A percentile compares a stretch with the other conserved stretches of the same genome.
Conservation (phyloP, 1,140 invertebrate genomes). For the Panonychus citri region DNA sequence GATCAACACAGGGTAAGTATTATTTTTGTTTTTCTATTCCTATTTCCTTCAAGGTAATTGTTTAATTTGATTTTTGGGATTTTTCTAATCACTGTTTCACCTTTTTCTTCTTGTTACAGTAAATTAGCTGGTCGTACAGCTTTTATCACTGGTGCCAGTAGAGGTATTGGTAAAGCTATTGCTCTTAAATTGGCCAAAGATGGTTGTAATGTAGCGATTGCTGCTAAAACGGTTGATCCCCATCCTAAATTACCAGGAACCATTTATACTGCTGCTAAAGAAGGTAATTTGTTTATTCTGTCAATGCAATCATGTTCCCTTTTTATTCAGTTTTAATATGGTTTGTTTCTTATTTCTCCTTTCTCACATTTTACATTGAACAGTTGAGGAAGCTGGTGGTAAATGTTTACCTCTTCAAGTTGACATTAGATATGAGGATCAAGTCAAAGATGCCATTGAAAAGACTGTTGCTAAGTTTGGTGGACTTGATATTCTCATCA, state of each 20-base stretch:
- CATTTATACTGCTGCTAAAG: constrained; percentile 84
- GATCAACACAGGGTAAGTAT: no score
- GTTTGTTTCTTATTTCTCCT: background rate
- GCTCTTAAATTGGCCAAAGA: constrained; percentile 77
- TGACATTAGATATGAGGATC: constrained; percentile 66
- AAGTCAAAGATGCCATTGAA: constrained; percentile 60
- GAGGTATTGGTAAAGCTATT: constrained; percentile 92
- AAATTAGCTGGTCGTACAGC: constrained; percentile 57
- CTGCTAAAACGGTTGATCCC: constrained; percentile 81
- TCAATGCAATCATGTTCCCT: background rate
- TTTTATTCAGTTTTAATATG: background rate
- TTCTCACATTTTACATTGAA: constrained; percentile 14
- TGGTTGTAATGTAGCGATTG: constrained; percentile 82
- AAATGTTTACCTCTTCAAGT: constrained; percentile 75
- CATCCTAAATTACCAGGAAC: constrained; percentile 96
- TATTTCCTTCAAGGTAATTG: no score
- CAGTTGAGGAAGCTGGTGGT: constrained; percentile 73
- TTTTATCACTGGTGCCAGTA: constrained; percentile 85
- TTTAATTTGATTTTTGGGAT: no score
- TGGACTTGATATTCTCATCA: constrained; percentile 80
- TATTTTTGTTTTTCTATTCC: no score
- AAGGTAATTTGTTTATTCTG: constrained; percentile 28
- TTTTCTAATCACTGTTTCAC: background rate
- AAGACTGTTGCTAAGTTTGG: constrained; percentile 73
- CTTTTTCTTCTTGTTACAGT: background rate